Base-by-base conservation (phyloP, 2,113 vertebrate genomes). In the Rhinolophus sinicus region DNA sequence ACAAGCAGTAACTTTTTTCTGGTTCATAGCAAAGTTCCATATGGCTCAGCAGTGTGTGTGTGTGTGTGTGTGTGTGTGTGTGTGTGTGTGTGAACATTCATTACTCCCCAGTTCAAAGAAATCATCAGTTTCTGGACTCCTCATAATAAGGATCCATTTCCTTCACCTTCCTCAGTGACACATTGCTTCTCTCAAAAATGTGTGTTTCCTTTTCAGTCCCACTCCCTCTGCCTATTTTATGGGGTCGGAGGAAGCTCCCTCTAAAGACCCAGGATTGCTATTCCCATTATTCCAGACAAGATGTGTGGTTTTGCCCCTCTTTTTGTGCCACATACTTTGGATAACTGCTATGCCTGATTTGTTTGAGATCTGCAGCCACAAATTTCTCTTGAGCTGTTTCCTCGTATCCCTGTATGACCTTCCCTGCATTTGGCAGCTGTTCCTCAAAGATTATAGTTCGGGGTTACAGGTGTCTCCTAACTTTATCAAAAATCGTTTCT, bases 361-460 rank as follows among this genome's bases (percentile, higher is more conserved):
- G 50, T 54, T 40, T 58, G 77, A 77, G 76, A 8, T 85, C 26
- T 69, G 50, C 35, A 28, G n/a, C 9, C 26, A 47, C 60, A 78
- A 16, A 28, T 76, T 21, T 33, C 70, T 67, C 47, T 84, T 24
- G 54, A 52, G 24, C 15, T 24, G 56, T 84, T 92, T 87, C n/a
- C 13, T 33, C 26, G 12, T 35, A 15, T 26, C 69, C 21, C n/a
- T 47, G 10, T 65, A 78, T 90, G 70, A 80, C n/a, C 70, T 75
- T 85, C 15, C 6, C 64, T 73, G 40, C 2, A 64, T 54, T 64
- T 88, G 70, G 50, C 35, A 72, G 56, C 8, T 67, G 8, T 69
- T 94, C 18, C 47, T 88, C 47, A 67, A 28, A 44, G 82, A 62
- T 76, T 85, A 28, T 62, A 90, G 72, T 87, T 97, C 65, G 90